Evolutionary conservation across 2,888 invertebrate genomes (phyloP).

Genomic region (Protophormia terraenovae): DNA sequence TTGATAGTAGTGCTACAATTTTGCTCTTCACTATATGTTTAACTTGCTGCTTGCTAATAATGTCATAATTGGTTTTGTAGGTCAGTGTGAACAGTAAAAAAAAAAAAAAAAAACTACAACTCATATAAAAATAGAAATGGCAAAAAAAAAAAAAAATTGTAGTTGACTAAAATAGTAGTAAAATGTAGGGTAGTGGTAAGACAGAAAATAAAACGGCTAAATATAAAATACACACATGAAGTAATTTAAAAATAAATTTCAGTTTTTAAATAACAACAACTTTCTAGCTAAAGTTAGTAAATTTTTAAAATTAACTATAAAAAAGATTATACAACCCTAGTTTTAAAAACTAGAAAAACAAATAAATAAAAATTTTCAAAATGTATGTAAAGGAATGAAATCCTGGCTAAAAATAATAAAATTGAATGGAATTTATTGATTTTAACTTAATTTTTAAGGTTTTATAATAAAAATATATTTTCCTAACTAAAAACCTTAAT

Average conservation of each 20-base stretch:
- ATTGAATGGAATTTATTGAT: too few relatives aligned
- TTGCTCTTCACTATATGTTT: background rate
- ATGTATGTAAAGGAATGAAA: too few relatives aligned
- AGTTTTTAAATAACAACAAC: slow-evolving; percentile 35
- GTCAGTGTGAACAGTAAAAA: slow-evolving; percentile 47
- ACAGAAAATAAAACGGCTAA: background rate
- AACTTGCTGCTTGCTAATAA: slow-evolving; percentile 39
- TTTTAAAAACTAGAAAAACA: background rate
- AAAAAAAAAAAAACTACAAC: background rate
- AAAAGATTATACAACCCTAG: too few relatives aligned
- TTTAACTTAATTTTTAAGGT: too few relatives aligned
- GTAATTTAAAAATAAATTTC: slow-evolving; percentile 25
- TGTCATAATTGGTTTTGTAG: slow-evolving; percentile 62
- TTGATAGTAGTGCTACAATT: slow-evolving; percentile 1
- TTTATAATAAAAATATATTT: too few relatives aligned
- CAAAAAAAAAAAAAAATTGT: slow-evolving; percentile 9
- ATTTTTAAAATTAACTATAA: background rate
- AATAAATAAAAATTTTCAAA: background rate
- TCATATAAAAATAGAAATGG: slow-evolving; percentile 4
- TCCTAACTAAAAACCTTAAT: too few relatives aligned
- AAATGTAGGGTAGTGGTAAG: slow-evolving; percentile 8
- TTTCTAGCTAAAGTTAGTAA: slow-evolving; percentile 13
- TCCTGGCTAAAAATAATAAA: too few relatives aligned
- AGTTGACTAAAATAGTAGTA: slow-evolving; percentile 23
- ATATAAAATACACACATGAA: slow-evolving; percentile 28